Base-by-base conservation (phyloP, 1,140 invertebrate genomes). In the Drosophila kohkoa region DNA sequence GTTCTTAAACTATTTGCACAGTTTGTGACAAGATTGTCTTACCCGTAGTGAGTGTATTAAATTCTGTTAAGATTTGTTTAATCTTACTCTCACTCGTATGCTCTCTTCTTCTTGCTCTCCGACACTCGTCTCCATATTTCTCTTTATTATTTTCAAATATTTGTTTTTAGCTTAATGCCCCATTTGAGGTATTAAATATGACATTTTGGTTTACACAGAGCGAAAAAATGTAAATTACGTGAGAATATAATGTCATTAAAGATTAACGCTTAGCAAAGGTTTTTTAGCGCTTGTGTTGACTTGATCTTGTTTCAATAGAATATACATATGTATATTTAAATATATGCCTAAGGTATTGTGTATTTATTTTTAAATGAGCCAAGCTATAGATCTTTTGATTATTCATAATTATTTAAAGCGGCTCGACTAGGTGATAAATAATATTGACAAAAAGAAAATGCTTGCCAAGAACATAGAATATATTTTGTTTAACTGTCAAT, bases 71-170 rank as follows among this genome's bases (percentile, higher is more conserved):
- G 5, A 38, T 20, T 16, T 20, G 32, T 41, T 15, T 1, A 57
- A 43, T 16, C 7, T 55, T 6, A 4, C 7, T 30, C 35, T 60
- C 13, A n/a, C 35, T 41, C 11, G 10, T 41, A 0, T 41, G 11
- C 10, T 41, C 38, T 11, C 38, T 41, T 32, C 30, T n/a, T 43
- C 11, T 43, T n/a, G 41, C 4, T 4, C 13, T 13, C 25, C 38
- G 20, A 25, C 7, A 35, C 6, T 16, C n/a, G 3, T 16, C n/a
- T 55, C 13, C 16, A 5, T n/a, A 16, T 30, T 2, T 38, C 32
- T 43, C 16, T 71, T 65, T 64, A 71, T 75, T 52, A 45, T 45
- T 51, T 59, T 35, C 10, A 43, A 71, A 71, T 59, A 75, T 75
- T 71, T 65, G 35, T 30, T 63, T 1, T 43, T 69, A 13, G 16